A percentile compares a stretch with the other conserved stretches of the same genome.
phyloP scores from a whole-genome alignment of 2,888 invertebrate genomes.

The Drosophila rellima region DNA sequence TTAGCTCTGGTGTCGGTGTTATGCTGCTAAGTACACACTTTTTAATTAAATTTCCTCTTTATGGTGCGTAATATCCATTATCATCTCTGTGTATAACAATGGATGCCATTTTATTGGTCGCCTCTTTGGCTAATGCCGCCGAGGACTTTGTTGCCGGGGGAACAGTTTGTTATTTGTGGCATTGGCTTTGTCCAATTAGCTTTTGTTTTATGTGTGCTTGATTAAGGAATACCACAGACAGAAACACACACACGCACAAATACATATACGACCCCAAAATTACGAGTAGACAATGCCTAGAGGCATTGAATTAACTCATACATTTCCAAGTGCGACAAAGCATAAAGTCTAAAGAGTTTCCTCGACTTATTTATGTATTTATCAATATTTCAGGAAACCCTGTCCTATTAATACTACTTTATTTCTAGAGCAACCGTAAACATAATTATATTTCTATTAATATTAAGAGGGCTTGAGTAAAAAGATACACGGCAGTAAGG shows the following conservation, averaged over 20 bases:
- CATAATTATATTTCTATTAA: conserved; percentile 15
- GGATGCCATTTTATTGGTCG: conserved; percentile 58
- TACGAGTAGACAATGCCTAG: not conserved
- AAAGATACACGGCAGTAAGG: not conserved
- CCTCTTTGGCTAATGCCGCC: conserved; percentile 30
- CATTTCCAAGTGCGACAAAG: conserved; percentile 24
- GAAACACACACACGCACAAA: not conserved
- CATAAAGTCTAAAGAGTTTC: conserved; percentile 4
- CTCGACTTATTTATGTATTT: conserved; percentile 27
- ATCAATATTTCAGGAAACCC: conserved; percentile 14
- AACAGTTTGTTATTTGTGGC: conserved; percentile 40
- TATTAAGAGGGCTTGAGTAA: not conserved
- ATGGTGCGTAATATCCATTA: conserved; percentile 65
- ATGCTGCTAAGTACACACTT: conserved; percentile 58
- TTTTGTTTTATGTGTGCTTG: conserved; percentile 60
- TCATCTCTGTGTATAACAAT: conserved; percentile 56
- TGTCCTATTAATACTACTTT: conserved; percentile 27
- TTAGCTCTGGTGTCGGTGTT: conserved; percentile 18
- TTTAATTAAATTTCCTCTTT: conserved; percentile 72
- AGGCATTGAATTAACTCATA: conserved; percentile 2
- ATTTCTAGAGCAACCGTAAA: conserved; percentile 18
- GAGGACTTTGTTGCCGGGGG: conserved; percentile 4
- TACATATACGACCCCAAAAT: conserved; percentile 7
- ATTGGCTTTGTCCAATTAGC: conserved; percentile 71
- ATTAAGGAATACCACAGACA: conserved; percentile 39